Evolutionary conservation across 2,888 invertebrate genomes (phyloP).

Genomic region (Thysanoteuthis rhombus): DNA sequence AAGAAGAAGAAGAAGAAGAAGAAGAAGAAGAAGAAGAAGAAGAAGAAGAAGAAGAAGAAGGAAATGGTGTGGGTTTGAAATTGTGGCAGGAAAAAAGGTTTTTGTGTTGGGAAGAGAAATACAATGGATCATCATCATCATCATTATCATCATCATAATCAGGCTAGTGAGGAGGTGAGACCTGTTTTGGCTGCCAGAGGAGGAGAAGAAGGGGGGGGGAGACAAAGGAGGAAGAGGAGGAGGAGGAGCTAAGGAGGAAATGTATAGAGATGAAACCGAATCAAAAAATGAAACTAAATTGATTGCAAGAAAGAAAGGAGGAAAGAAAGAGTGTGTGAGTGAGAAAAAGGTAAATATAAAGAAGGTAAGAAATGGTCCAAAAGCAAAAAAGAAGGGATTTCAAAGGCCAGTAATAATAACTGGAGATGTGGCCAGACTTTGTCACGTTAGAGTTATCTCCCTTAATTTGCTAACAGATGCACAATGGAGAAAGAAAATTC

Average conservation of each 20-base stretch:
- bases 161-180: neutral
- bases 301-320: neutral
- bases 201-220: neutral
- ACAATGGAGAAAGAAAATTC: neutral
- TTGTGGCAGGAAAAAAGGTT: neutral
- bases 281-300: too few species aligned
- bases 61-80: conserved; percentile 12
- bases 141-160: neutral
- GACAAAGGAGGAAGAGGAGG: neutral
- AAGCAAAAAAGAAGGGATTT: neutral
- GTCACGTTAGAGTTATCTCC: neutral
- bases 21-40: neutral
- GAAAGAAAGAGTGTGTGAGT: neutral
- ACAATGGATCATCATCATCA: neutral
- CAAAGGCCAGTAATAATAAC: neutral
- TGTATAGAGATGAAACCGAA: too few species aligned
- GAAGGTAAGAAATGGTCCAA: neutral
- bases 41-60: neutral
- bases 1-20: neutral
- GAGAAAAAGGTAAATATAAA: neutral
- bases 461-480: neutral
- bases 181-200: conserved; percentile 12
- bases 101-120: conserved; percentile 12
- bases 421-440: neutral
- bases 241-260: neutral